Percentiles rank a stretch among this genome's conserved stretches.
phyloP scores from a whole-genome alignment of 2,888 invertebrate species.

The Drosophila peninsularis region DNA sequence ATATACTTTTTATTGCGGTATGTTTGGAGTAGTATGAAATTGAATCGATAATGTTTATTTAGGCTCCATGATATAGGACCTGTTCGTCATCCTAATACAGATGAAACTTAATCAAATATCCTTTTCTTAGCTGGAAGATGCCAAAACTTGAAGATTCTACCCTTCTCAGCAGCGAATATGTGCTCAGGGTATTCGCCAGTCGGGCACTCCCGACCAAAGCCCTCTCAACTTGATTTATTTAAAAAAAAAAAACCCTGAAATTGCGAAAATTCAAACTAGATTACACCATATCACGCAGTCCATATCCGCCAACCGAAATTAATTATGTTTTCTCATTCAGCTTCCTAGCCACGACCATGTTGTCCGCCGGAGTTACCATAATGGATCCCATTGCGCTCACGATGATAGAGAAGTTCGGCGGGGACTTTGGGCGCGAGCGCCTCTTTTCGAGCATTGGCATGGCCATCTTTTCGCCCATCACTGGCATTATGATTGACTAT shows the following conservation, averaged over 20 bases:
- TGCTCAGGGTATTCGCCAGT: neutral
- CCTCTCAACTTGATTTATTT: too few relatives aligned
- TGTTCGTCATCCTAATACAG: neutral
- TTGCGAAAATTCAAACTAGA: neutral
- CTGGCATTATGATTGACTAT: slow-evolving; percentile 91
- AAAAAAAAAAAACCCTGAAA: neutral
- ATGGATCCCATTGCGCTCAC: slow-evolving; percentile 95
- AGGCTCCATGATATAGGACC: neutral
- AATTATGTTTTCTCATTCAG: slow-evolving; percentile 78
- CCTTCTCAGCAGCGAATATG: too few relatives aligned
- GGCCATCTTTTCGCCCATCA: slow-evolving; percentile 93
- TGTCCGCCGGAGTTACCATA: slow-evolving; percentile 93
- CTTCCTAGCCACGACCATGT: slow-evolving; percentile 92
- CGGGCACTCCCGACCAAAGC: neutral
- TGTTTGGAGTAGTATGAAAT: slow-evolving; percentile 21
- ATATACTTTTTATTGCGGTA: slow-evolving; percentile 90
- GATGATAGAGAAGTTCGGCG: slow-evolving; percentile 93
- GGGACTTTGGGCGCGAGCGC: slow-evolving; percentile 92
- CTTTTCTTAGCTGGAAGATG: neutral
- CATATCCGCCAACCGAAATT: neutral
- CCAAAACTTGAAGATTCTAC: neutral
- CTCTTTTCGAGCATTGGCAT: slow-evolving; percentile 92
- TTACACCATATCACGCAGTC: neutral
- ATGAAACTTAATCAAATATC: too few relatives aligned
- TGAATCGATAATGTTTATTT: neutral